A percentile compares a stretch with the other conserved stretches of the same genome.
Conservation (phyloP, 2,113 vertebrate genomes). For the Tetrao urogallus region DNA sequence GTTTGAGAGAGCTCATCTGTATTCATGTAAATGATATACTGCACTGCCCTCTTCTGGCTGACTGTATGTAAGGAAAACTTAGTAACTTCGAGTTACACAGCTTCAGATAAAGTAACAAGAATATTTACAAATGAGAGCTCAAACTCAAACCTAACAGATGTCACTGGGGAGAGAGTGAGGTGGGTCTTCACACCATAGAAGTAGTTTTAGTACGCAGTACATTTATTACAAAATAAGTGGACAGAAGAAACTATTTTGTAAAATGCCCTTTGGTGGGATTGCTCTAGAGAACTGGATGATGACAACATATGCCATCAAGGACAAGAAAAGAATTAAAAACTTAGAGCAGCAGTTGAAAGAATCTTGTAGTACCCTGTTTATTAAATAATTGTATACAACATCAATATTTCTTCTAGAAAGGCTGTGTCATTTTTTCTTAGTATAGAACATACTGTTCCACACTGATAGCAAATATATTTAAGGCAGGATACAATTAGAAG, state of each 20-base stretch:
- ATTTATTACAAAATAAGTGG: neutral
- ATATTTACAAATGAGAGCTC: neutral
- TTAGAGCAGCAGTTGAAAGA: neutral
- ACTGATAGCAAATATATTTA: neutral
- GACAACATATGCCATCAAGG: fast-evolving
- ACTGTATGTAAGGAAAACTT: neutral
- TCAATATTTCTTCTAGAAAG: neutral
- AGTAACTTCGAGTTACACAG: neutral
- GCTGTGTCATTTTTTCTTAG: neutral
- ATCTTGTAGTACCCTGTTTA: neutral
- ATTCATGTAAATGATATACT: neutral
- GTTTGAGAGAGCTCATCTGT: fast-evolving
- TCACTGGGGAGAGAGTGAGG: neutral
- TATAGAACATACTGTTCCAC: neutral
- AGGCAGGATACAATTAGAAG: neutral
- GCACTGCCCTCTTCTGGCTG: slow-evolving; percentile 48
- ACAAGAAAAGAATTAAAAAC: neutral
- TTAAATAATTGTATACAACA: neutral
- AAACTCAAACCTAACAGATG: neutral
- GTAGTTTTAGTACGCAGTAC: neutral
- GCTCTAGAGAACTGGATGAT: neutral
- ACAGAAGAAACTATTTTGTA: neutral
- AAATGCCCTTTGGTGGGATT: neutral
- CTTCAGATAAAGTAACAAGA: neutral
- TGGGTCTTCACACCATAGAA: fast-evolving